These are phyloP conservation scores for Sebastes hubbsi DNA, from an alignment of 2,797 vertebrate genomes.

Conservation along the genomic window DNA sequence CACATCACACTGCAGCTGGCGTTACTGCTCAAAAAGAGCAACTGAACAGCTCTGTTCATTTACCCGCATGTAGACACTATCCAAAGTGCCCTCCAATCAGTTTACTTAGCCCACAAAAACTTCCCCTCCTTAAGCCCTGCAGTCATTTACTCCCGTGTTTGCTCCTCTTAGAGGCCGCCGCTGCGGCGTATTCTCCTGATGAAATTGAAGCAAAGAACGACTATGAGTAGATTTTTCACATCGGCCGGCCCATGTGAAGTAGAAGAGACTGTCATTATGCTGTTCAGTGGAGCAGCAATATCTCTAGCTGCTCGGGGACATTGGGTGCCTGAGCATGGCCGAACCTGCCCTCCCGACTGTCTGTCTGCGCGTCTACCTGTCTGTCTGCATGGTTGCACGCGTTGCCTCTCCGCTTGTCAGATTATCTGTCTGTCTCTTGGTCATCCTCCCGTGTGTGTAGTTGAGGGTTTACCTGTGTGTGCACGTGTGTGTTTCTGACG, in stretches of 20 bases:
- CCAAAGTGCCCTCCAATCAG: conserved; percentile 21
- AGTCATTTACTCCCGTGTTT: conserved; percentile 50
- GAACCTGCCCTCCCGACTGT: conserved; percentile 43
- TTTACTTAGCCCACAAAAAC: conserved; percentile 35
- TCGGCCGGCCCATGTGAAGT: conserved; percentile 66
- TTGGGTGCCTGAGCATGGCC: conserved; percentile 63
- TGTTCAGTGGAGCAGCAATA: conserved; percentile 82
- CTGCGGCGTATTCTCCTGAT: conserved; percentile 53
- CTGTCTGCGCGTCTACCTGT: conserved; percentile 23
- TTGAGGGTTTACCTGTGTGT: conserved; percentile 28
- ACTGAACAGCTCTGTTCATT: conserved; percentile 22
- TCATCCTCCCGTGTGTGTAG: conserved; percentile 17
- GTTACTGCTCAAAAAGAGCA: conserved; percentile 13
- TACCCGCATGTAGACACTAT: conserved; percentile 13
- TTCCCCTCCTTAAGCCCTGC: conserved; percentile 3
- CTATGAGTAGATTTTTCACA: conserved; percentile 69
- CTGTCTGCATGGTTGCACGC: conserved; percentile 11
- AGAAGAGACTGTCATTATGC: conserved; percentile 80
- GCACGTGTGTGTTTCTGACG: conserved; percentile 1
- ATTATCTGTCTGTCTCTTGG: conserved; percentile 24
- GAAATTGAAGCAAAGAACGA: conserved; percentile 59
- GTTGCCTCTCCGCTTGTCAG: conserved; percentile 20
- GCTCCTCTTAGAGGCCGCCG: conserved; percentile 34
- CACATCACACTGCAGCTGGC: not conserved
- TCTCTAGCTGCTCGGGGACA: conserved; percentile 76